Evolutionary conservation across 2,113 vertebrate species (phyloP).

Genomic region (Andinoacara biseriatus): DNA sequence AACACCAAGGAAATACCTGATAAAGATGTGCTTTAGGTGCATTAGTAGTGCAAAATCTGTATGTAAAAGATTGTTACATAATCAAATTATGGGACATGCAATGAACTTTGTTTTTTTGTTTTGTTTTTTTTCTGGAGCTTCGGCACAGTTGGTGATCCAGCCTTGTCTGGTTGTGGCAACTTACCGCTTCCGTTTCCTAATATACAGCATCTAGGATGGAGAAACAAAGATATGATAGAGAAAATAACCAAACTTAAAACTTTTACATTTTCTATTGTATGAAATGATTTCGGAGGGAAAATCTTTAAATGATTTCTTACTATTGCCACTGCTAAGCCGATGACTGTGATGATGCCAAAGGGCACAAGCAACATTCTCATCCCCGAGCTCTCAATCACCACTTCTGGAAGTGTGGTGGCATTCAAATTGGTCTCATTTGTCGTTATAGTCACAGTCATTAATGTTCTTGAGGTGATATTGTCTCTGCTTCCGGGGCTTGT

Average conservation of each 20-base stretch:
- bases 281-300: background rate
- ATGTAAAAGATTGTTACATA: no score
- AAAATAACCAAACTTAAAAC: background rate
- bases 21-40: background rate
- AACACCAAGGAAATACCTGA: background rate
- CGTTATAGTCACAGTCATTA: slow-evolving; percentile 79
- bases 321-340: slow-evolving; percentile 90
- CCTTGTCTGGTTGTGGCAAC: slow-evolving; percentile 27
- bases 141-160: background rate
- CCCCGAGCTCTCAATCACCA: slow-evolving; percentile 72
- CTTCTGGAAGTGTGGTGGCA: slow-evolving; percentile 84
- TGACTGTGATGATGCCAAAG: slow-evolving; percentile 93
- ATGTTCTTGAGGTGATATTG: slow-evolving; percentile 67
- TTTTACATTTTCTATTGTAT: background rate
- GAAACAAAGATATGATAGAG: slow-evolving; percentile 19
- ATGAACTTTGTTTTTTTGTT: background rate
- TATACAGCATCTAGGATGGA: slow-evolving; percentile 90
- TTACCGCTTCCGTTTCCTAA: slow-evolving; percentile 96
- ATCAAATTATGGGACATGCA: no score
- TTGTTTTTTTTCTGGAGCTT: background rate
- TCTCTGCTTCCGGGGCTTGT: slow-evolving; percentile 55
- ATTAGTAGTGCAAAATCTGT: background rate
- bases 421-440: slow-evolving; percentile 88
- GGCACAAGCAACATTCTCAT: slow-evolving; percentile 92
- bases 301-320: slow-evolving; percentile 77